Conservation (phyloP, 2,113 vertebrate genomes). For the Hippocampus zosterae region DNA sequence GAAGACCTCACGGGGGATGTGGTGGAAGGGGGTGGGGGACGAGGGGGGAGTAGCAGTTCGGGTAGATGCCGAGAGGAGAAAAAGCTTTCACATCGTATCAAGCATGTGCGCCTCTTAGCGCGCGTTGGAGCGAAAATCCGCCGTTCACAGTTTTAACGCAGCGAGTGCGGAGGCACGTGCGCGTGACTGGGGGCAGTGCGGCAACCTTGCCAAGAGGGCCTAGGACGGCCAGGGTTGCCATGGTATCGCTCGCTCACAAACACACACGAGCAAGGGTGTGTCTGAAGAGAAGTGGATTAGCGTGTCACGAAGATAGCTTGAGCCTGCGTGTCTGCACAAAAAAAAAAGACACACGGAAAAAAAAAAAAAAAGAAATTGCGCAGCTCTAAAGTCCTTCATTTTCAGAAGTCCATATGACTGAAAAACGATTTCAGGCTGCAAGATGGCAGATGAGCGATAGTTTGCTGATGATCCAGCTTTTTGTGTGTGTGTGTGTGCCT, state of each 20-base stretch:
- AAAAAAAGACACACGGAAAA: neutral
- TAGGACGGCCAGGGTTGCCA: conserved; percentile 57
- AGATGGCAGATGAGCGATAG: neutral
- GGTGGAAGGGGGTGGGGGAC: conserved; percentile 5
- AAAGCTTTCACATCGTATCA: conserved; percentile 35
- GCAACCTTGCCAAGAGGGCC: conserved; percentile 50
- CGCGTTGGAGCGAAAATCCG: conserved; percentile 33
- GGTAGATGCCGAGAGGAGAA: conserved; percentile 9
- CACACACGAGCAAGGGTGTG: conserved; percentile 45
- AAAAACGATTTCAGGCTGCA: neutral
- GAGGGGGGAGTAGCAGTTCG: conserved; percentile 18
- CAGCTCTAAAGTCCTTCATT: neutral
- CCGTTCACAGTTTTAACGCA: conserved; percentile 33
- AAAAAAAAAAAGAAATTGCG: neutral
- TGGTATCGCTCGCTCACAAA: conserved; percentile 45
- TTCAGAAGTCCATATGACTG: neutral
- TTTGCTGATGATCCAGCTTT: neutral
- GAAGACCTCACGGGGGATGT: conserved; percentile 51
- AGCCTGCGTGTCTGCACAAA: conserved; percentile 1
- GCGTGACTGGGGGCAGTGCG: conserved; percentile 39
- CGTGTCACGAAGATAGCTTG: conserved; percentile 43
- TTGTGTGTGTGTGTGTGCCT: neutral
- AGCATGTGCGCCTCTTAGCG: conserved; percentile 33
- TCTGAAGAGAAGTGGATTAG: conserved; percentile 49
- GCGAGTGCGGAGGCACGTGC: conserved; percentile 19